Evolutionary conservation across 2,113 vertebrate species (phyloP).

Genomic region (Connochaetes taurinus): DNA sequence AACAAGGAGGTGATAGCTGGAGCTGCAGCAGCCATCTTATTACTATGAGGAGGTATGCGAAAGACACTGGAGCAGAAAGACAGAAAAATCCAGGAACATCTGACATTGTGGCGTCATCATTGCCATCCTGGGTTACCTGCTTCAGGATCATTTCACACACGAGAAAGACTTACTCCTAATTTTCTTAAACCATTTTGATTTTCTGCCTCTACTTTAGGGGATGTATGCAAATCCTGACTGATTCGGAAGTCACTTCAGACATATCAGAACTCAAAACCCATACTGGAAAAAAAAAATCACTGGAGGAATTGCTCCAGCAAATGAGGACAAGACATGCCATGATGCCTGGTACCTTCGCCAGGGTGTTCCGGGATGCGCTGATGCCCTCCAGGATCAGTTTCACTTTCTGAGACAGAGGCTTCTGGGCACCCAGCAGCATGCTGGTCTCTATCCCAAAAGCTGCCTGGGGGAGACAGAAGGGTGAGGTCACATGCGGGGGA

Average conservation of each 20-base stretch:
- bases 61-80: neutral
- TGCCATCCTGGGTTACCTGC: neutral
- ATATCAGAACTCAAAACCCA: neutral
- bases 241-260: neutral
- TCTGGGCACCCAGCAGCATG: slow-evolving; percentile 73
- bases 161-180: neutral
- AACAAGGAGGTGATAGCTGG: neutral
- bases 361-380: slow-evolving; percentile 64
- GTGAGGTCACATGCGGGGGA: neutral
- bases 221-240: neutral
- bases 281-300: neutral
- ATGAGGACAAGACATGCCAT: rapidly evolving
- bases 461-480: slow-evolving; percentile 76
- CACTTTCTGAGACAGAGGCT: slow-evolving; percentile 83
- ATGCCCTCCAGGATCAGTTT: slow-evolving; percentile 83
- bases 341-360: slow-evolving; percentile 69
- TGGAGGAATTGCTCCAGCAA: neutral
- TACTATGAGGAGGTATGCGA: neutral
- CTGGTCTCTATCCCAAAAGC: slow-evolving; percentile 91
- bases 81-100: neutral
- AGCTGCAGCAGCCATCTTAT: neutral
- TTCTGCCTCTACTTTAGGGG: rapidly evolving
- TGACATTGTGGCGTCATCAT: neutral
- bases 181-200: neutral
- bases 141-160: neutral